phyloP scores from a whole-genome alignment of 2,888 invertebrate genomes.

The Fragum whitleyi region DNA sequence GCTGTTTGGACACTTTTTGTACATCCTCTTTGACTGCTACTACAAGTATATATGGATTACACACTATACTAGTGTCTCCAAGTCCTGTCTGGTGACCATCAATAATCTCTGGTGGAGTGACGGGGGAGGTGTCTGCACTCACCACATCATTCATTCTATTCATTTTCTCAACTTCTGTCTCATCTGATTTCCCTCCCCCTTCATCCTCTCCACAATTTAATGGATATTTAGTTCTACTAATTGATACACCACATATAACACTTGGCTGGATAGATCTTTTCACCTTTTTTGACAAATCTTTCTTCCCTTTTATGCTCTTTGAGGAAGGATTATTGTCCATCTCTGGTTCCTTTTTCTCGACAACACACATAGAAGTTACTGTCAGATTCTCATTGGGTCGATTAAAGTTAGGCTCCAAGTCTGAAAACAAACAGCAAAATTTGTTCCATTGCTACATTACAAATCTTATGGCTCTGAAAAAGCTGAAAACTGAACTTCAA shows the following conservation, averaged over 20 bases:
- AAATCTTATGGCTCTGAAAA: no score
- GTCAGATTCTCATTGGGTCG: slow-evolving; percentile 82
- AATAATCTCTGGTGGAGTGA: slow-evolving; percentile 65
- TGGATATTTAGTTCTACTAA: slow-evolving; percentile 73
- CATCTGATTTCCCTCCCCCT: slow-evolving; percentile 47
- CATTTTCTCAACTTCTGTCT: slow-evolving; percentile 89
- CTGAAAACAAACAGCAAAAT: slow-evolving; percentile 26
- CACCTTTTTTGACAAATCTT: slow-evolving; percentile 32
- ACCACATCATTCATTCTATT: slow-evolving; percentile 92
- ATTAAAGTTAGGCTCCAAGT: slow-evolving; percentile 52
- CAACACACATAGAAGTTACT: slow-evolving; percentile 79
- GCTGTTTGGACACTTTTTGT: slow-evolving; percentile 60
- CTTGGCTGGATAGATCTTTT: slow-evolving; percentile 76
- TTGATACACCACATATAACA: slow-evolving; percentile 85
- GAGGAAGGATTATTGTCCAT: slow-evolving; percentile 25
- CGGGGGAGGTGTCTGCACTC: slow-evolving; percentile 85
- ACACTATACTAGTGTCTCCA: slow-evolving; percentile 53
- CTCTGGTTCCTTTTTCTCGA: slow-evolving; percentile 69
- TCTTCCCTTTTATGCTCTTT: slow-evolving; percentile 32
- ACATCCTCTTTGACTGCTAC: slow-evolving; percentile 65
- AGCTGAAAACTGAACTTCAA: no score
- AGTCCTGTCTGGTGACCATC: not conserved
- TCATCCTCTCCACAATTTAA: slow-evolving; percentile 56
- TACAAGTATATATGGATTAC: slow-evolving; percentile 77
- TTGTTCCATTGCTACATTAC: not conserved